phyloP scores from a whole-genome alignment of 2,888 invertebrate species.

The Xestobium rufovillosum region DNA sequence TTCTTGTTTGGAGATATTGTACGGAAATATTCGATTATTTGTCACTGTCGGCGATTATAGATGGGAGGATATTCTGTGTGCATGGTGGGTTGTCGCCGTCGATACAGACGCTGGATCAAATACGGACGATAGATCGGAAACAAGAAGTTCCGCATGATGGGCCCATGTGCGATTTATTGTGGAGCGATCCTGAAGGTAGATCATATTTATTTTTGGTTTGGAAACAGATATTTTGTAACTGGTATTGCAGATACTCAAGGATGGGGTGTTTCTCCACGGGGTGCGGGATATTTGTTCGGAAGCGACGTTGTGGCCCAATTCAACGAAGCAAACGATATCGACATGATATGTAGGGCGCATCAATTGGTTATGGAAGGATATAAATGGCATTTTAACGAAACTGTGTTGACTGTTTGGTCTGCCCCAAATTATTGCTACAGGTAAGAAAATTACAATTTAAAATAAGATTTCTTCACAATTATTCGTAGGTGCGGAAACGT shows the following conservation, averaged over 20 bases:
- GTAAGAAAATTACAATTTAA: no score
- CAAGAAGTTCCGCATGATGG: conserved; percentile 98
- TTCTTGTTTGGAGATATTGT: conserved; percentile 98
- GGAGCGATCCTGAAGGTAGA: conserved; percentile 98
- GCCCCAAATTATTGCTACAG: no score
- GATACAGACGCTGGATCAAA: conserved; percentile 97
- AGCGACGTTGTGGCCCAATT: conserved; percentile 97
- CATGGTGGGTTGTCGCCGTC: conserved; percentile 93
- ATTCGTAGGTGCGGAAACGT: conserved; percentile 91
- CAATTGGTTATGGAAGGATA: conserved; percentile 99
- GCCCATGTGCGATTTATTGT: conserved; percentile 98
- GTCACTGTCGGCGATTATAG: conserved; percentile 93
- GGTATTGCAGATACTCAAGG: conserved; percentile 64
- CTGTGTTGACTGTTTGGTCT: conserved; percentile 98
- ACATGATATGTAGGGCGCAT: conserved; percentile 98
- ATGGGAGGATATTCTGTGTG: conserved; percentile 94
- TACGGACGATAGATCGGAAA: conserved; percentile 95
- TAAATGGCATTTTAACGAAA: conserved; percentile 99
- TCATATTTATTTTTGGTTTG: conserved; percentile 26
- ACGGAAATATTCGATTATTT: conserved; percentile 99
- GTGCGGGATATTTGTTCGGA: conserved; percentile 97
- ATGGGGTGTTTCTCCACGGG: conserved; percentile 97
- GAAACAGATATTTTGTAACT: conserved; percentile 3
- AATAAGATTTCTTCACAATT: no score
- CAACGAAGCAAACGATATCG: conserved; percentile 94